Conservation (phyloP, 1,140 invertebrate genomes). For the Trachymyrmex septentrionalis region DNA sequence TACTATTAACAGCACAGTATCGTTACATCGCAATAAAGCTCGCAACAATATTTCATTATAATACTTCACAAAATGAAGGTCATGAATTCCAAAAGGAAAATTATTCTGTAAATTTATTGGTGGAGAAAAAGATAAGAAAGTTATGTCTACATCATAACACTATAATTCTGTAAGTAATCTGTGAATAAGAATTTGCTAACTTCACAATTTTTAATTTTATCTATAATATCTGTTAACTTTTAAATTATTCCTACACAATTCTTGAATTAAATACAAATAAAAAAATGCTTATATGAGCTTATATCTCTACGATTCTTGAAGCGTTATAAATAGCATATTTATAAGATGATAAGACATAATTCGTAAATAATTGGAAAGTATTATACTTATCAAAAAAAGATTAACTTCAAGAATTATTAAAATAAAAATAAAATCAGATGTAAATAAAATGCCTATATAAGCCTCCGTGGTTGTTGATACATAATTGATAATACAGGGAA, state of each 20-base stretch:
- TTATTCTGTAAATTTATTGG: not conserved
- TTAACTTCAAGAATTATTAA: too few species aligned
- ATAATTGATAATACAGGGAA: too few species aligned
- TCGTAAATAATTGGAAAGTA: too few species aligned
- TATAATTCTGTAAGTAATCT: constrained; percentile 26
- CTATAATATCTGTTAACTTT: not conserved
- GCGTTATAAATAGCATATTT: too few species aligned
- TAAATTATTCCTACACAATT: not conserved
- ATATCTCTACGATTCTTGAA: too few species aligned
- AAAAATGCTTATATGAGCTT: too few species aligned
- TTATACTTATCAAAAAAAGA: too few species aligned
- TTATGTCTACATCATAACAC: constrained; percentile 35
- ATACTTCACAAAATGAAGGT: not conserved
- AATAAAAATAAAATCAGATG: too few species aligned
- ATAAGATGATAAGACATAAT: too few species aligned
- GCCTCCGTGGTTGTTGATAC: too few species aligned
- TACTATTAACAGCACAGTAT: constrained; percentile 26
- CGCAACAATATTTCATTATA: not conserved
- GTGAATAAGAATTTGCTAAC: not conserved
- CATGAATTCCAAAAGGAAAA: not conserved
- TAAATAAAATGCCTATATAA: too few species aligned
- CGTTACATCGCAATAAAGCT: constrained; percentile 12
- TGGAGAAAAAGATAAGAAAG: not conserved
- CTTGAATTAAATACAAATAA: too few species aligned
- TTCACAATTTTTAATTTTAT: not conserved